phyloP scores from a whole-genome alignment of 1,140 invertebrate species.

The Gonatopus flavifemur region DNA sequence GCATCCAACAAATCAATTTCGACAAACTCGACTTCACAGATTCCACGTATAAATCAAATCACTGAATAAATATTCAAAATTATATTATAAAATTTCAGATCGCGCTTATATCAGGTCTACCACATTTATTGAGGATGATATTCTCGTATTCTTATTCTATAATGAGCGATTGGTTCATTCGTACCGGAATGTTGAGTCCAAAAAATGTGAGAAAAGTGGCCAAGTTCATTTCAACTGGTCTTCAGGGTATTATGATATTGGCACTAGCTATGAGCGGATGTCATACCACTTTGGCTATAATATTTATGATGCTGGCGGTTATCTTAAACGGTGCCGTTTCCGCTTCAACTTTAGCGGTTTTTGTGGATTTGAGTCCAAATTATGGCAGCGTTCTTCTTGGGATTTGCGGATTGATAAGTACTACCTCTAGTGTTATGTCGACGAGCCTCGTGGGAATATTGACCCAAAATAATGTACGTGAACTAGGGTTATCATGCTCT shows the following conservation, averaged over 20 bases:
- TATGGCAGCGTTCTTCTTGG: constrained; percentile 68
- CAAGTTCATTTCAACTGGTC: constrained; percentile 60
- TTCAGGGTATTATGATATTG: constrained; percentile 63
- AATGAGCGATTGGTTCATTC: constrained; percentile 64
- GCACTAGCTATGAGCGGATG: constrained; percentile 66
- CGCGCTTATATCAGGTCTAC: constrained; percentile 67
- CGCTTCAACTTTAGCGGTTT: constrained; percentile 64
- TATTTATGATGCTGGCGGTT: constrained; percentile 65
- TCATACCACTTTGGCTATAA: constrained; percentile 61
- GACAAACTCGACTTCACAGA: too few species aligned
- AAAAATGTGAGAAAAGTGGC: constrained; percentile 69
- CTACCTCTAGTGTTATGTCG: constrained; percentile 62
- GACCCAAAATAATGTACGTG: constrained; percentile 65
- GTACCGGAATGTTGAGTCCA: constrained; percentile 60
- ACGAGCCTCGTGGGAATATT: constrained; percentile 63
- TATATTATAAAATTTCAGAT: too few species aligned
- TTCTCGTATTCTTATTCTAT: constrained; percentile 65
- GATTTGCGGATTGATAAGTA: constrained; percentile 60
- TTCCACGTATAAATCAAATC: too few species aligned
- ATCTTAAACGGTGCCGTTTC: constrained; percentile 68
- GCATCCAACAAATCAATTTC: too few species aligned
- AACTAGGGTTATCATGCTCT: too few species aligned
- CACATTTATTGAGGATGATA: constrained; percentile 65
- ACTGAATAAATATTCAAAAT: too few species aligned
- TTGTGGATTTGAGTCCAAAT: constrained; percentile 71